Evolutionary conservation across 1,140 invertebrate species (phyloP).

Genomic region (Papilio aristodemus): DNA sequence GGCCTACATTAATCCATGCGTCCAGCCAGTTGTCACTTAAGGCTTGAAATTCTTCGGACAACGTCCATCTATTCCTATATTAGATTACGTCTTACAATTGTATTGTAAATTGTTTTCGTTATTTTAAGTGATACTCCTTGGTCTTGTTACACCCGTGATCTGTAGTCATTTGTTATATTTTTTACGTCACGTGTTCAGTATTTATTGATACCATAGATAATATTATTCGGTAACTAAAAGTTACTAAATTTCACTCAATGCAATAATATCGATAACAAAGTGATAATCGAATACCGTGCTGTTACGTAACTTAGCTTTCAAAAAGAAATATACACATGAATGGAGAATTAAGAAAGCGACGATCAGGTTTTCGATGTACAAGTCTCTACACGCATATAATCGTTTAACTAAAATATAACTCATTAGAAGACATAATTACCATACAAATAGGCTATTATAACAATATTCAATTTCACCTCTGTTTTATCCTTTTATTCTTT

Average conservation of each 20-base stretch:
- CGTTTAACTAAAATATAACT: too few relatives aligned
- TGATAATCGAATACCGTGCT: conserved; percentile 21
- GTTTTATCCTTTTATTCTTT: background rate
- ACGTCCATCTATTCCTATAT: too few relatives aligned
- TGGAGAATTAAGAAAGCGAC: conserved; percentile 18
- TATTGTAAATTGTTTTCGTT: too few relatives aligned
- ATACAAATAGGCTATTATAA: background rate
- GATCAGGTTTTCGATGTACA: background rate
- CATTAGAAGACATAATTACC: background rate
- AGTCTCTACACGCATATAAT: background rate
- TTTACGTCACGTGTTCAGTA: too few relatives aligned
- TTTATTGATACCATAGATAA: too few relatives aligned
- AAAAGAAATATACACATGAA: conserved; percentile 20
- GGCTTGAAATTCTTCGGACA: too few relatives aligned
- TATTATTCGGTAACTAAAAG: background rate
- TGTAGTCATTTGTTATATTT: too few relatives aligned
- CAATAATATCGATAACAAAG: conserved; percentile 18
- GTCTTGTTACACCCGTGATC: too few relatives aligned
- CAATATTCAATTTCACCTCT: background rate
- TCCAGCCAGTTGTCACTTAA: too few relatives aligned
- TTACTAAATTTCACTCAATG: background rate
- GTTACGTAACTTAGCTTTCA: conserved; percentile 28
- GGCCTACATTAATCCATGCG: too few relatives aligned
- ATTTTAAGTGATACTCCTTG: too few relatives aligned
- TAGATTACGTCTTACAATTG: too few relatives aligned